A percentile compares a stretch with the other conserved stretches of the same genome.
phyloP scores from a whole-genome alignment of 2,888 invertebrate genomes.

The Calliphora vomitoria region DNA sequence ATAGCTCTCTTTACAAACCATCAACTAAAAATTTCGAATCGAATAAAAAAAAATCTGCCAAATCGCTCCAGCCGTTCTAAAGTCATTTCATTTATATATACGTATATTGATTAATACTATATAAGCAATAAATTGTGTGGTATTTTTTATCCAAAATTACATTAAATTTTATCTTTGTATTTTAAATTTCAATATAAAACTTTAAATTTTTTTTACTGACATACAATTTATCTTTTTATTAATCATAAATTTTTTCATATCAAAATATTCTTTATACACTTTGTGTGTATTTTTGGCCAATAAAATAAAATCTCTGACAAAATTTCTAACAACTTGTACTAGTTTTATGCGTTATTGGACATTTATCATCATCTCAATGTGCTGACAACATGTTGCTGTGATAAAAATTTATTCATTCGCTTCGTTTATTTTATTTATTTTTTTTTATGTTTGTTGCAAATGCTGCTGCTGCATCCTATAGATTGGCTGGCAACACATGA shows the following conservation, averaged over 20 bases:
- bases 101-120: too few relatives aligned
- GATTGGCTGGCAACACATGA: slow-evolving; percentile 43
- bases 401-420: slow-evolving; percentile 68
- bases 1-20: too few relatives aligned
- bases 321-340: slow-evolving; percentile 32
- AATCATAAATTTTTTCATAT: slow-evolving; percentile 5
- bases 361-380: slow-evolving; percentile 70
- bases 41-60: too few relatives aligned
- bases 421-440: slow-evolving; percentile 26
- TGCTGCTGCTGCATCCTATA: slow-evolving; percentile 34
- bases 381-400: slow-evolving; percentile 69
- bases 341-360: slow-evolving; percentile 61
- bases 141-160: too few relatives aligned
- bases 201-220: neutral
- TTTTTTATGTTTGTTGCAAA: slow-evolving; percentile 3
- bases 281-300: neutral
- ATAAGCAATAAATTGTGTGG: too few relatives aligned
- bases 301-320: slow-evolving; percentile 41
- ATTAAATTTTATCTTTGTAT: too few relatives aligned
- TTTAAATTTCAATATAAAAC: neutral
- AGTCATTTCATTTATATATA: too few relatives aligned
- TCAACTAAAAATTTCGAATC: too few relatives aligned
- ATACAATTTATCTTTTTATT: neutral
- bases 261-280: neutral
- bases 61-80: too few relatives aligned